Evolutionary conservation across 37 sponge, comb jelly and placozoan genomes (phyloP).

Genomic region (Agelas oroides): DNA sequence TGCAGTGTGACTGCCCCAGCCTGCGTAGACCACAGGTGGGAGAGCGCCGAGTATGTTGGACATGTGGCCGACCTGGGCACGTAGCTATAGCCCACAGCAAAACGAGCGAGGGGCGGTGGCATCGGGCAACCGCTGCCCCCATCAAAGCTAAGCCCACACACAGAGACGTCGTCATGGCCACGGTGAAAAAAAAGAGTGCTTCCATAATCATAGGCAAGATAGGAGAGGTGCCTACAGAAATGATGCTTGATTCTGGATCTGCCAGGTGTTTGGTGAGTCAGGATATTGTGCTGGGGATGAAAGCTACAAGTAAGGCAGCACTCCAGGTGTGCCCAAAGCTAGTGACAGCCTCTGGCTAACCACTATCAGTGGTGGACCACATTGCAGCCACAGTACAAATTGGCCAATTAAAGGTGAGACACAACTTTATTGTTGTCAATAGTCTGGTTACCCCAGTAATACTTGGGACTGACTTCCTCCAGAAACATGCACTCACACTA

Average conservation of each 20-base stretch:
- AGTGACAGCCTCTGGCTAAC: constrained; percentile 57
- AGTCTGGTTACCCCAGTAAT: constrained; percentile 63
- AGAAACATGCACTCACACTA: no score
- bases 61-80: constrained; percentile 30
- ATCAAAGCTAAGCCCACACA: constrained; percentile 15
- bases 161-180: background rate
- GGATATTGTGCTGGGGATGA: background rate
- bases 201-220: constrained; percentile 2
- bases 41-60: background rate
- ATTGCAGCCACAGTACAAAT: constrained; percentile 29
- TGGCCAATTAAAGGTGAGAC: constrained; percentile 21
- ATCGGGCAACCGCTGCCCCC: constrained; percentile 31
- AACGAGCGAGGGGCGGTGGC: constrained; percentile 44
- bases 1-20: constrained; percentile 26
- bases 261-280: constrained; percentile 17
- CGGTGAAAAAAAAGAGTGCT: background rate
- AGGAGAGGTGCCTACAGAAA: constrained; percentile 15
- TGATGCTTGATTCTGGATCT: constrained; percentile 60
- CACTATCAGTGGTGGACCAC: constrained; percentile 33
- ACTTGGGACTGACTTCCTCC: constrained; percentile 61
- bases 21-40: background rate
- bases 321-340: no score
- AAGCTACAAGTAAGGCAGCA: background rate
- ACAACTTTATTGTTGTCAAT: constrained; percentile 57
- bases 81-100: constrained; percentile 32